Base-by-base conservation (phyloP, 2,888 invertebrate species). In the Steinernema scapterisci region DNA sequence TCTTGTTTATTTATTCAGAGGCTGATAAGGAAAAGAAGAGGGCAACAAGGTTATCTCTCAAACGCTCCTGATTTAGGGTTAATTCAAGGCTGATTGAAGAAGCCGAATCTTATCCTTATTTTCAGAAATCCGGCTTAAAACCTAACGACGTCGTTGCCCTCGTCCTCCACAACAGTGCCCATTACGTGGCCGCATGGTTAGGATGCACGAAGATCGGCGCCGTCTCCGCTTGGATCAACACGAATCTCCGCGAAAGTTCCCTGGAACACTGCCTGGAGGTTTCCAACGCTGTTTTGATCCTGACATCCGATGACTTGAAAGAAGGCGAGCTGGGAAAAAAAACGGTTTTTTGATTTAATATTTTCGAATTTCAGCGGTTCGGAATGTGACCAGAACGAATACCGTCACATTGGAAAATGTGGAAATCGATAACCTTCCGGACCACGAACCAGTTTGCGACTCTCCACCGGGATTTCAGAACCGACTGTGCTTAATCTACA, bases 121-220 rank as follows among this genome's bases (percentile, higher is more conserved):
- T 38, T 38, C 38, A 38, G 38, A 3, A 38, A 38, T 38, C 38
- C 38, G 38, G 38, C 38, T 63, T 77, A 43, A 31, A 31, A 1
- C 31, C 92, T 79, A 95, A 95, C 0, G 94, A 97, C 88, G 91
- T 92, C 0, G 92, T 97, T 0, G 94, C 93, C 0, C 89, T 97
- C n/a, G 91, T 94, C 88, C 91, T 95, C 90, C 94, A 94, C 88
- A 96, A 95, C 89, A 91, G 93, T 51, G 93, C 95, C 0, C 94
- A 96, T 88, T 94, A 92, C 89, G 92, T 95, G 3, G 92, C 92
- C 54, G 92, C 92, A 48, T 97, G 97, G 97, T 89, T 97, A 63
- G 97, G 96, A 0, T 90, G 95, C 73, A 92, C 94, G 16, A 94
- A 96, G 89, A 88, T 90, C 54, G 90, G 89, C 1, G 88, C 88